A percentile compares a stretch with the other conserved stretches of the same genome.
Conservation (phyloP, 1,140 invertebrate species). For the Nilaparvata lugens region DNA sequence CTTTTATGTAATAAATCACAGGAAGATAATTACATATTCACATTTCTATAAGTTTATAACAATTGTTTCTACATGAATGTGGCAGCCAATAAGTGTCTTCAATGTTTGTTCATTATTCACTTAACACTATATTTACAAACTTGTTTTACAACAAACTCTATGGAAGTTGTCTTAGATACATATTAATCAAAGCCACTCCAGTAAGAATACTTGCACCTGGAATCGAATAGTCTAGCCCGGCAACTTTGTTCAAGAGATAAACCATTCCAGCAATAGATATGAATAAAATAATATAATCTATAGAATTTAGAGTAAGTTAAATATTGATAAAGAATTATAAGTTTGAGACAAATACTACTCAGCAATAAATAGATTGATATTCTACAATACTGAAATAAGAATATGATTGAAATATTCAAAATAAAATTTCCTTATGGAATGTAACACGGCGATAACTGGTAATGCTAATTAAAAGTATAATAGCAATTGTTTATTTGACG, state of each 20-base stretch:
- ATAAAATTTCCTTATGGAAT: slow-evolving; percentile 5
- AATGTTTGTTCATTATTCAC: slow-evolving; percentile 9
- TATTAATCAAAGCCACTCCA: too few relatives aligned
- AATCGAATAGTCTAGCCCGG: too few relatives aligned
- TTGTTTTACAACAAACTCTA: slow-evolving; percentile 4
- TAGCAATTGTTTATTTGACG: too few relatives aligned
- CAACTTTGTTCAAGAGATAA: too few relatives aligned
- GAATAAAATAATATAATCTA: too few relatives aligned
- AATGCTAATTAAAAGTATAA: too few relatives aligned
- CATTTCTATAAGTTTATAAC: not conserved
- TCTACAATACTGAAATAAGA: slow-evolving; percentile 3
- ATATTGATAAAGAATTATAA: too few relatives aligned
- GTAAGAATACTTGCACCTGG: too few relatives aligned
- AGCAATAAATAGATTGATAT: not conserved
- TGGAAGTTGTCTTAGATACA: not conserved
- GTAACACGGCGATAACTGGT: too few relatives aligned
- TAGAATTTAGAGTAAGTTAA: too few relatives aligned
- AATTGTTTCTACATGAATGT: slow-evolving; percentile 3
- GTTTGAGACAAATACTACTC: too few relatives aligned
- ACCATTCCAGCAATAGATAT: too few relatives aligned
- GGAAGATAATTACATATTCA: slow-evolving; percentile 3
- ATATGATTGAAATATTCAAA: slow-evolving; percentile 11
- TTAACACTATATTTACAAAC: slow-evolving; percentile 20
- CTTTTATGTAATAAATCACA: slow-evolving; percentile 2
- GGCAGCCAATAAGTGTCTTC: not conserved